These are phyloP conservation scores for Anguilla megastoma DNA, from an alignment of 2,797 vertebrate species.

Conservation along the genomic window DNA sequence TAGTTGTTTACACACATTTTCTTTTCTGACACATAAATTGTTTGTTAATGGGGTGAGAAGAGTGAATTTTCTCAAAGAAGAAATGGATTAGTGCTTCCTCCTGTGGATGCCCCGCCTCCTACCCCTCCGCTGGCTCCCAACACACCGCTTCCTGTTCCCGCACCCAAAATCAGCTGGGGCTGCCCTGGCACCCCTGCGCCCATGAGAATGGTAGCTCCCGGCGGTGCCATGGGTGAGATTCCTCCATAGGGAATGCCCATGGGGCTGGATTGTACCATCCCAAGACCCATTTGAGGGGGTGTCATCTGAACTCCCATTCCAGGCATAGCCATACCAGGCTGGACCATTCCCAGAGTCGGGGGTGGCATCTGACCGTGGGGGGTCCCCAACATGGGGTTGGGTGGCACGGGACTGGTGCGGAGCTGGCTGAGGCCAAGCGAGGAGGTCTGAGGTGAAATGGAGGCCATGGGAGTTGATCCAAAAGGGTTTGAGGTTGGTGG, in stretches of 20 bases:
- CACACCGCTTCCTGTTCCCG: constrained; percentile 68
- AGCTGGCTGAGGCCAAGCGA: constrained; percentile 74
- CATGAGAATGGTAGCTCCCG: constrained; percentile 64
- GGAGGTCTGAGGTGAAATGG: constrained; percentile 80
- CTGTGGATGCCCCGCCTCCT: constrained; percentile 69
- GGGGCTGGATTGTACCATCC: constrained; percentile 76
- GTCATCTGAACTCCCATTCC: constrained; percentile 58
- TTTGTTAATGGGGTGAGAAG: constrained; percentile 55
- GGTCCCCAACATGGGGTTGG: constrained; percentile 72
- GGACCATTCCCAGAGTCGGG: constrained; percentile 61
- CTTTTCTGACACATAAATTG: constrained; percentile 66
- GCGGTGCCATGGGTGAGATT: constrained; percentile 75
- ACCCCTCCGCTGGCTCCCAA: constrained; percentile 72
- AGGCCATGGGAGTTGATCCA: constrained; percentile 71
- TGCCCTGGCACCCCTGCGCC: constrained; percentile 61
- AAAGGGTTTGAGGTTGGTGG: constrained; percentile 77
- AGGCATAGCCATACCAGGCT: constrained; percentile 66
- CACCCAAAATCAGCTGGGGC: constrained; percentile 77
- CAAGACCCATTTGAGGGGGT: constrained; percentile 68
- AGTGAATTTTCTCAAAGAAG: constrained; percentile 76
- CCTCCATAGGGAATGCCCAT: constrained; percentile 74
- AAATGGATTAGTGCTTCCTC: constrained; percentile 81
- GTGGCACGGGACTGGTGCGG: constrained; percentile 77
- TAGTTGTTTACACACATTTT: constrained; percentile 68
- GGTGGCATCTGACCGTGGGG: constrained; percentile 49